These are phyloP conservation scores for Aphelenchoides bicaudatus DNA, from an alignment of 2,888 invertebrate species.

Conservation along the genomic window DNA sequence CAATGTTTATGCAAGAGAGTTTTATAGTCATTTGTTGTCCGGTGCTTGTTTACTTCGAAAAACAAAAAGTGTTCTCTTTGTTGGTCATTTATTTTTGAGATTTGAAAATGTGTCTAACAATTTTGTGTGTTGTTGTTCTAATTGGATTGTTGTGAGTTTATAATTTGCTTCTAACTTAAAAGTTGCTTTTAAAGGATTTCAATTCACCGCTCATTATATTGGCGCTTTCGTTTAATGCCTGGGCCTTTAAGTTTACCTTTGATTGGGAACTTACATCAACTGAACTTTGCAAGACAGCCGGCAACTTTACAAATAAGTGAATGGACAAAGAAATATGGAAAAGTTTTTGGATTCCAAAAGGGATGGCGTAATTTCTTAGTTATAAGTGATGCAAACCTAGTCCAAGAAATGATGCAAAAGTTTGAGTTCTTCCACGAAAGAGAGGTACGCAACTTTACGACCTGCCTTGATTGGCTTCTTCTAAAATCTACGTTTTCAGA, in stretches of 20 bases:
- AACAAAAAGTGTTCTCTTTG: too few relatives aligned
- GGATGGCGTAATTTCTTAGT: slow-evolving; percentile 57
- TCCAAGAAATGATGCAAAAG: slow-evolving; percentile 63
- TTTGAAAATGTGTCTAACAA: too few relatives aligned
- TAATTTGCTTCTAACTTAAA: background rate
- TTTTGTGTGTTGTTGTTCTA: background rate
- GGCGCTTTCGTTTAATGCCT: background rate
- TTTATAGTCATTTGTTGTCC: too few relatives aligned
- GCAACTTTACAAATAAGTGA: slow-evolving; percentile 19
- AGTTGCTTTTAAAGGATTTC: background rate
- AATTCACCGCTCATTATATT: background rate
- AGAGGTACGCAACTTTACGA: slow-evolving; percentile 61
- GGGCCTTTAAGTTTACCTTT: background rate
- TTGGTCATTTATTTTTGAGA: too few relatives aligned
- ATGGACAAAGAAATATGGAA: slow-evolving; percentile 46
- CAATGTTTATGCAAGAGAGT: too few relatives aligned
- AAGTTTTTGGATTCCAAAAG: slow-evolving; percentile 33
- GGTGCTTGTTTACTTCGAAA: too few relatives aligned
- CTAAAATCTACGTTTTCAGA: slow-evolving; percentile 20
- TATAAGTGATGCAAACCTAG: slow-evolving; percentile 61
- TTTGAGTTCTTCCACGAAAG: slow-evolving; percentile 63
- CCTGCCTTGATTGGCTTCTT: background rate
- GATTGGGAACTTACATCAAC: slow-evolving; percentile 1
- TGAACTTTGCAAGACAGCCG: background rate
- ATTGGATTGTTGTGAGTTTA: background rate